phyloP scores from a whole-genome alignment of 2,113 vertebrate genomes.

The Megaptera novaeangliae region DNA sequence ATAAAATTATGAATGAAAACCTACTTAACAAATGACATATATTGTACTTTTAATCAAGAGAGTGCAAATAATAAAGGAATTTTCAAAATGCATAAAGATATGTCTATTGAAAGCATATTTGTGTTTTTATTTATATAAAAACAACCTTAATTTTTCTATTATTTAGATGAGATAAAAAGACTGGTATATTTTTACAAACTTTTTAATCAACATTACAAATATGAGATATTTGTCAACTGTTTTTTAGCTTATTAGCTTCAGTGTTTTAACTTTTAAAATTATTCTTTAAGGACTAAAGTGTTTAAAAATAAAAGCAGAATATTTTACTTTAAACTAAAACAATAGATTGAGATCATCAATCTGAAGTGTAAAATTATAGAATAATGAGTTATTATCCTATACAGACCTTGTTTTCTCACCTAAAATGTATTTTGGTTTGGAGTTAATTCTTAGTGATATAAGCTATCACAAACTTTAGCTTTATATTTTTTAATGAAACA shows the following conservation, averaged over 20 bases:
- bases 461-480: neutral
- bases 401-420: neutral
- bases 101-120: neutral
- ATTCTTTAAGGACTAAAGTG: neutral
- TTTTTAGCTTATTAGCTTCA: conserved; percentile 9
- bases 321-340: conserved; percentile 10
- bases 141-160: conserved; percentile 1
- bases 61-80: neutral
- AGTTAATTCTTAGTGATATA: neutral
- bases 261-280: conserved; percentile 10
- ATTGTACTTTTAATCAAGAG: neutral
- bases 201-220: neutral
- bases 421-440: conserved; percentile 12
- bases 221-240: neutral
- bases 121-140: conserved; percentile 1
- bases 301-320: conserved; percentile 1
- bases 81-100: conserved; percentile 17
- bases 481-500: neutral
- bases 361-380: neutral
- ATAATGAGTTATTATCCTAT: neutral
- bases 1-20: neutral
- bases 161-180: neutral
- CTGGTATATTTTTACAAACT: neutral
- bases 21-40: neutral
- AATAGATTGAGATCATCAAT: neutral